Conservation (phyloP, 2,888 invertebrate genomes). For the Lasioglossum morio region DNA sequence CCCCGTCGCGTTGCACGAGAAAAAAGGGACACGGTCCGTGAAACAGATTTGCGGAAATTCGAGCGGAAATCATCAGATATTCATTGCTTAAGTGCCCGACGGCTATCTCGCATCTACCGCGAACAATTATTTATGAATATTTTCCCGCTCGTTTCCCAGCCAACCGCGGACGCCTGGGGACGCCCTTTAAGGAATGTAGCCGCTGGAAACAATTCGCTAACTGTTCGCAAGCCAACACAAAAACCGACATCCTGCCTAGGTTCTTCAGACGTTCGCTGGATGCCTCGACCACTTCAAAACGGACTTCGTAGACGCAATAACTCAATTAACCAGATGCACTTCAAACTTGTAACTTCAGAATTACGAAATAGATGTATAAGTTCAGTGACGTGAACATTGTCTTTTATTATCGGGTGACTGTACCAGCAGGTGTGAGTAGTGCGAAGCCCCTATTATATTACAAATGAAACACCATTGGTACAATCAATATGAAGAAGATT, state of each 20-base stretch:
- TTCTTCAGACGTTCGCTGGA: not conserved
- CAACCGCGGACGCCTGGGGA: not conserved
- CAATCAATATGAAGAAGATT: too few species aligned
- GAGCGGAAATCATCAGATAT: slow-evolving; percentile 5
- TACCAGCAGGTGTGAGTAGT: not conserved
- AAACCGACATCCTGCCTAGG: not conserved
- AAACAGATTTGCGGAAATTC: slow-evolving; percentile 6
- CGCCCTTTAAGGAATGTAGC: not conserved
- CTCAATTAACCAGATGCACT: not conserved
- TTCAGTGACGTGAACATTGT: not conserved
- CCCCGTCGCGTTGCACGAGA: not conserved
- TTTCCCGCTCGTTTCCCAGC: not conserved
- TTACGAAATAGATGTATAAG: not conserved
- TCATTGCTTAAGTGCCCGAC: not conserved
- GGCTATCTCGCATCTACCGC: not conserved
- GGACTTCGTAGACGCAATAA: not conserved
- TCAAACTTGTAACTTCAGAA: not conserved
- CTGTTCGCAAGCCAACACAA: not conserved
- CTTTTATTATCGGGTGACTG: not conserved
- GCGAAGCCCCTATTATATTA: not conserved
- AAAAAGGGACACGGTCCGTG: not conserved
- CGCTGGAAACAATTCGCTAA: slow-evolving; percentile 10
- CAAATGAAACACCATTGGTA: too few species aligned
- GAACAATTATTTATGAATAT: slow-evolving; percentile 9
- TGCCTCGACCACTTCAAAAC: not conserved